Percentiles rank a stretch among this genome's conserved stretches.
Evolutionary conservation across 2,113 vertebrate species (phyloP).

Genomic region (Aspiorhynchus laticeps): DNA sequence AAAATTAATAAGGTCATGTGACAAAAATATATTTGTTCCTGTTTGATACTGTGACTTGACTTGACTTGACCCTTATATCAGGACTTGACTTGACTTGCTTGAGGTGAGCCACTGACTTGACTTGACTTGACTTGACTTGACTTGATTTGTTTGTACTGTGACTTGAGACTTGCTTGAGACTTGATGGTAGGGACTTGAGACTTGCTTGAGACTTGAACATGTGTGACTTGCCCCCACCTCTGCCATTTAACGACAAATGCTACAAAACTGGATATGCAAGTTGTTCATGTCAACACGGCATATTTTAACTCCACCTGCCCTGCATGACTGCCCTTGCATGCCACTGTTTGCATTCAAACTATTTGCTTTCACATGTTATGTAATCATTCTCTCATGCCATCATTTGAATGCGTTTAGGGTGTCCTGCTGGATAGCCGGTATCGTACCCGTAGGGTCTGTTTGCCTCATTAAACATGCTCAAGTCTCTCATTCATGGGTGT

Average conservation of each 20-base stretch:
- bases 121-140: too few species aligned
- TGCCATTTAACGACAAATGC: background rate
- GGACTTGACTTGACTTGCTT: too few species aligned
- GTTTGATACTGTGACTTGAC: too few species aligned
- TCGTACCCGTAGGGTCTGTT: background rate
- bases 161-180: too few species aligned
- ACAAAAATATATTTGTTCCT: too few species aligned
- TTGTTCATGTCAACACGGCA: background rate
- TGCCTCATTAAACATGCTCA: background rate
- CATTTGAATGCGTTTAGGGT: background rate
- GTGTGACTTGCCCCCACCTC: too few species aligned
- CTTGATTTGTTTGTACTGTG: too few species aligned
- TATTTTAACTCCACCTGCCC: constrained; percentile 13
- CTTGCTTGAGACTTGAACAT: too few species aligned
- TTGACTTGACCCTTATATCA: too few species aligned
- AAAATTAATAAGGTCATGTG: too few species aligned
- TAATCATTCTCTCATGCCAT: background rate
- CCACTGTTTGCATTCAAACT: background rate
- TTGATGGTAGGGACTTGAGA: too few species aligned
- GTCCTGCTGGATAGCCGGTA: background rate
- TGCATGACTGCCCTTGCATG: background rate
- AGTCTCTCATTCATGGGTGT: background rate
- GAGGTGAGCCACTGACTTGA: too few species aligned
- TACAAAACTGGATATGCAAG: constrained; percentile 43
- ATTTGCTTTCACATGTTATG: constrained; percentile 25